Evolutionary conservation across 2,797 vertebrate genomes (phyloP).

Genomic region (Natrix natrix): DNA sequence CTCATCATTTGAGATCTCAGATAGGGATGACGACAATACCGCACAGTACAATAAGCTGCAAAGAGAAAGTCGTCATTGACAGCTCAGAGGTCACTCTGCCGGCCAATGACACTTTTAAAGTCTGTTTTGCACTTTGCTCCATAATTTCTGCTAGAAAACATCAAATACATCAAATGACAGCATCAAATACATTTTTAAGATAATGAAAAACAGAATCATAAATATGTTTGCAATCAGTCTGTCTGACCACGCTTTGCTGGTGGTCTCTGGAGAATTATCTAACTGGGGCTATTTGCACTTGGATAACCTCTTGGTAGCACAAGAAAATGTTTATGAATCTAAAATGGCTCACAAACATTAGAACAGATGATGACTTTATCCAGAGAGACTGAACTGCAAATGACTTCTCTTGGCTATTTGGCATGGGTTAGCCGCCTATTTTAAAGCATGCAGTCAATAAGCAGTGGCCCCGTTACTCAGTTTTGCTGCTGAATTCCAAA

Average conservation of each 20-base stretch:
- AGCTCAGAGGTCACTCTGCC: constrained; percentile 42
- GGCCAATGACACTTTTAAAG: constrained; percentile 51
- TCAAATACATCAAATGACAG: not conserved
- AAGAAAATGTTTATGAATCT: constrained; percentile 61
- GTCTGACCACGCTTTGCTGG: constrained; percentile 54
- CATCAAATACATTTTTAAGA: constrained; percentile 46
- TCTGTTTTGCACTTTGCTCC: constrained; percentile 18
- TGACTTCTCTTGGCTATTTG: constrained; percentile 51
- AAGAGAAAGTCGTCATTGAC: constrained; percentile 39
- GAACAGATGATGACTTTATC: constrained; percentile 56
- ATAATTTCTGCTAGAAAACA: constrained; percentile 39
- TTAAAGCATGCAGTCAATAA: constrained; percentile 10
- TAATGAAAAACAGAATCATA: constrained; percentile 57
- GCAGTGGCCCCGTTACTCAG: constrained; percentile 20
- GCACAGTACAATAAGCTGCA: constrained; percentile 23
- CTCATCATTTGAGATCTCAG: constrained; percentile 27
- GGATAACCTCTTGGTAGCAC: constrained; percentile 53
- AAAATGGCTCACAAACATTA: constrained; percentile 44
- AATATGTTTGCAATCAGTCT: constrained; percentile 49
- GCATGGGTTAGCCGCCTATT: constrained; percentile 20
- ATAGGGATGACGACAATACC: constrained; percentile 20
- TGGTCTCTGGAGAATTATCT: constrained; percentile 52
- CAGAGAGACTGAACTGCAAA: constrained; percentile 50
- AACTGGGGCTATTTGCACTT: constrained; percentile 55
- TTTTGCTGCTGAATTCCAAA: constrained; percentile 12